These are phyloP conservation scores for Leptopilina syphax DNA, from an alignment of 2,888 invertebrate genomes.

Conservation along the genomic window DNA sequence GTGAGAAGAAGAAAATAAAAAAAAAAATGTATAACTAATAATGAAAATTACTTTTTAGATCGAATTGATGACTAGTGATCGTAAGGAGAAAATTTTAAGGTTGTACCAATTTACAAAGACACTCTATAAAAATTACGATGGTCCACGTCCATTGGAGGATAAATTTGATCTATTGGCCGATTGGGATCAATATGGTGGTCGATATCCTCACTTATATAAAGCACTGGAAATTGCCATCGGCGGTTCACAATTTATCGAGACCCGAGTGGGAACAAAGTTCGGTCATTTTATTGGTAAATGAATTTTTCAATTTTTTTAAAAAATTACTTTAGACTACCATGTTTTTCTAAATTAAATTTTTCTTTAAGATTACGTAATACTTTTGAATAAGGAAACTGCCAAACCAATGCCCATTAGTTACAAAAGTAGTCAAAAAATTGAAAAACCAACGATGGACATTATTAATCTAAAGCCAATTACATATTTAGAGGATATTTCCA, in stretches of 20 bases:
- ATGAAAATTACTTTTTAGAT: neutral
- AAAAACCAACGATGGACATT: neutral
- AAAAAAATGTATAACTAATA: too few species aligned
- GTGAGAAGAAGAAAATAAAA: too few species aligned
- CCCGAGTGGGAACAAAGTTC: constrained; percentile 78
- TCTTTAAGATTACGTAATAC: constrained; percentile 78
- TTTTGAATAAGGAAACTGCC: constrained; percentile 78
- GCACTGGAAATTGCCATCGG: constrained; percentile 79
- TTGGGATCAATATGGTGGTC: constrained; percentile 5
- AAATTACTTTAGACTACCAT: too few species aligned
- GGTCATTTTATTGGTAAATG: constrained; percentile 80
- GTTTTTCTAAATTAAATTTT: neutral
- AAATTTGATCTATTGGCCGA: neutral
- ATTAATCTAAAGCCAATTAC: neutral
- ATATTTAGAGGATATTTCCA: constrained; percentile 41
- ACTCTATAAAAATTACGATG: constrained; percentile 76
- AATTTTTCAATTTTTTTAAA: neutral
- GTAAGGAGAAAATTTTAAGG: constrained; percentile 70
- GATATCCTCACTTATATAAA: neutral
- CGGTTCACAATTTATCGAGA: constrained; percentile 79
- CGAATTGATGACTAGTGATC: neutral
- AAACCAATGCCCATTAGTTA: constrained; percentile 59
- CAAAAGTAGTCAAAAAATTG: neutral
- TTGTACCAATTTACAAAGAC: constrained; percentile 80
- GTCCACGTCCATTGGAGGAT: constrained; percentile 75